These are phyloP conservation scores for Himalopsyche anomala DNA, from an alignment of 2,888 invertebrate species.

Conservation along the genomic window DNA sequence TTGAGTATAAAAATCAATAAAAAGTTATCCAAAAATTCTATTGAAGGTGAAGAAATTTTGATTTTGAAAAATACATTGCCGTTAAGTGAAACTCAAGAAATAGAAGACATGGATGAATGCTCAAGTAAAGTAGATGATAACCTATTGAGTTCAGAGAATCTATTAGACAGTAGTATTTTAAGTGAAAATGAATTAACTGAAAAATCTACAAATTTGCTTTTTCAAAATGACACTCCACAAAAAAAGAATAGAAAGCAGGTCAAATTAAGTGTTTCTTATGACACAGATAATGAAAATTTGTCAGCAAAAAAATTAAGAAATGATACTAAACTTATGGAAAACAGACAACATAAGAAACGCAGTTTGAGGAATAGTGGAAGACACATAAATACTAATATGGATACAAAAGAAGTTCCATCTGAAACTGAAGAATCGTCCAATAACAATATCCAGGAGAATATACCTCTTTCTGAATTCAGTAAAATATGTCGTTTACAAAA, in stretches of 20 bases:
- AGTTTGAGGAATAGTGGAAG: constrained; percentile 10
- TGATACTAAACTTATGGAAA: background rate
- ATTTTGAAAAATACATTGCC: background rate
- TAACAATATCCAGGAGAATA: constrained; percentile 49
- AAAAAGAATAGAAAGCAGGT: constrained; percentile 1
- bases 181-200: background rate
- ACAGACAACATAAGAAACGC: background rate
- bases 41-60: background rate
- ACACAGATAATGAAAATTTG: constrained; percentile 3
- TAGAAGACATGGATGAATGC: background rate
- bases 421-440: constrained; percentile 18
- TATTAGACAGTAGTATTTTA: background rate
- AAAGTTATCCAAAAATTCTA: background rate
- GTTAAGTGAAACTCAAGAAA: background rate
- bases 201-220: background rate
- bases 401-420: background rate
- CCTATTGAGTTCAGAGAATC: background rate
- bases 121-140: background rate
- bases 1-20: background rate
- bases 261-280: background rate
- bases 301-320: constrained; percentile 7
- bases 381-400: background rate
- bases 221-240: background rate
- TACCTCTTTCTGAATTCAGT: constrained; percentile 49
- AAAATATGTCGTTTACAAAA: constrained; percentile 28